Base-by-base conservation (phyloP, 2,888 invertebrate species). In the Drosophila tripunctata region DNA sequence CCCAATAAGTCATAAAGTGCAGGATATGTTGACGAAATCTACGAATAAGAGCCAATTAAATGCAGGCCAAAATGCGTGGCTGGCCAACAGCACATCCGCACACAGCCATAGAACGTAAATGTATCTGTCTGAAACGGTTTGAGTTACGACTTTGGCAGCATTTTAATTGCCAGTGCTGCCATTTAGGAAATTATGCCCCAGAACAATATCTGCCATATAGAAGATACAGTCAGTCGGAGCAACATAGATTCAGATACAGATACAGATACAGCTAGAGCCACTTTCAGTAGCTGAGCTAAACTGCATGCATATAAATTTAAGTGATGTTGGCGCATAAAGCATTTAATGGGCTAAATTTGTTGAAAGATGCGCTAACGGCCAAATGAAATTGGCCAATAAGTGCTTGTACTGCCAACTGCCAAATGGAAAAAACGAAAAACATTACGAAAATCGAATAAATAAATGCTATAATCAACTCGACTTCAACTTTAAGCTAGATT, bases 291-390 rank as follows among this genome's bases (percentile, higher is more conserved):
- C 50, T 44, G 36, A 22, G 10, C n/a, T 24, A 17, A 44, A 58
- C 44, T 58, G 48, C 41, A 24, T 36, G 44, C 44, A 51, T 41
- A 71, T 69, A 70, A 70, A 74, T 55, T 69, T 67, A 75, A 74
- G 73, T 66, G 67, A 47, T 72, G 78, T 50, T 47, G 63, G 48
- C 62, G 48, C 74, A 86, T 78, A 76, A 86, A 87, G 69, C 77
- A 72, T 74, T 82, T 84, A 82, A 87, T 80, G 80, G 65, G 70
- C 62, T 51, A 76, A 83, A 85, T 81, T 85, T 74, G 66, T 67
- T 65, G 67, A 84, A 58, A 65, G 84, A 69, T 36, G 66, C 74
- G 70, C 66, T 51, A 80, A 70, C 65, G 43, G 65, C 64, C 57
- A 50, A 75, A 57, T 62, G 21, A 65, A 85, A 75, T 61, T 67